These are phyloP conservation scores for Netelia melanura DNA, from an alignment of 2,888 invertebrate genomes.

Conservation along the genomic window DNA sequence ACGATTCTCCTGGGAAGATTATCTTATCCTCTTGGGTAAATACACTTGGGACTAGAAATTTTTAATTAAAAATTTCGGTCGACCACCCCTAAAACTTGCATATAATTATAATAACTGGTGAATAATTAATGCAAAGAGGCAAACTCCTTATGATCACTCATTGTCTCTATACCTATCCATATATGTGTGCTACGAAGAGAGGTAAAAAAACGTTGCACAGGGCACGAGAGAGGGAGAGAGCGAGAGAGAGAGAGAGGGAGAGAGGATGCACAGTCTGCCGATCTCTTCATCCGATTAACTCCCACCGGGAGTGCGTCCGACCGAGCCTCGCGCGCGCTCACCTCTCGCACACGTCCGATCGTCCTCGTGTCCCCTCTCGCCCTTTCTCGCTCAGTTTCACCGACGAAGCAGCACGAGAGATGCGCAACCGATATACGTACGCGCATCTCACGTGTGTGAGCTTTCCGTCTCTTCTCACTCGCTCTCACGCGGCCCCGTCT, in stretches of 20 bases:
- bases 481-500: constrained; percentile 20
- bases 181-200: background rate
- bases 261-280: constrained; percentile 79
- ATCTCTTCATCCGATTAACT: constrained; percentile 82
- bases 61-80: background rate
- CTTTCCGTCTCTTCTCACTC: constrained; percentile 8
- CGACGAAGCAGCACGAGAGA: constrained; percentile 36
- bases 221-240: constrained; percentile 13
- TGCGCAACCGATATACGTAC: constrained; percentile 36
- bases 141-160: background rate
- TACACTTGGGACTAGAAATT: background rate
- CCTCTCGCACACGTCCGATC: constrained; percentile 48
- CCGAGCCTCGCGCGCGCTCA: constrained; percentile 47
- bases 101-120: background rate
- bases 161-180: background rate
- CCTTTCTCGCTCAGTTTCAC: constrained; percentile 38
- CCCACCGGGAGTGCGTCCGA: constrained; percentile 71
- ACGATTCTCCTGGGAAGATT: constrained; percentile 40
- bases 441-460: background rate
- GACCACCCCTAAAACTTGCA: too few species aligned
- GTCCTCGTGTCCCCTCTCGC: constrained; percentile 29
- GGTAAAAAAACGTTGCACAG: constrained; percentile 35
- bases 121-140: background rate
- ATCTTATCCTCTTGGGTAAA: constrained; percentile 22
- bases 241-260: constrained; percentile 57